Conservation (phyloP, 2,797 vertebrate species). For the Alcedo quadribrachys region DNA sequence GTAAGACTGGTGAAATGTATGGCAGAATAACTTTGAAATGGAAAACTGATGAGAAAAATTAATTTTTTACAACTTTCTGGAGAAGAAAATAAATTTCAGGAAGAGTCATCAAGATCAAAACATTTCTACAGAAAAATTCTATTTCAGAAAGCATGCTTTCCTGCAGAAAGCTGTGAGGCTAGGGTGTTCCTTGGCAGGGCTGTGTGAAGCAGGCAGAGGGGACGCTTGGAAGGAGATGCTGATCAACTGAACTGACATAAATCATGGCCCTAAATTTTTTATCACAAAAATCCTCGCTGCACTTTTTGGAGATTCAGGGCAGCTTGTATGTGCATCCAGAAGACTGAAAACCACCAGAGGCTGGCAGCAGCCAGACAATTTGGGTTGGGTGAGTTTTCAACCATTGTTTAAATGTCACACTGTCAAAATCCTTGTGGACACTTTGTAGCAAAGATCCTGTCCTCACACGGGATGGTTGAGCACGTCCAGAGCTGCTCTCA, state of each 20-base stretch:
- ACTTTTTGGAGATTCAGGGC: not conserved
- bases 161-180: not conserved
- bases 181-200: not conserved
- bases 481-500: not conserved
- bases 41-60: not conserved
- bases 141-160: not conserved
- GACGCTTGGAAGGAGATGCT: not conserved
- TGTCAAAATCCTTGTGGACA: not conserved
- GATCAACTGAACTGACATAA: not conserved
- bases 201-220: not conserved
- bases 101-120: not conserved
- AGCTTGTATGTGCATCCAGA: not conserved
- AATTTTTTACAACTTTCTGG: not conserved
- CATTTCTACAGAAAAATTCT: not conserved
- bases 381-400: not conserved
- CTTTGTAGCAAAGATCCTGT: not conserved
- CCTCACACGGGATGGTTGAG: not conserved
- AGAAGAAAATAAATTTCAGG: not conserved
- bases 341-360: not conserved
- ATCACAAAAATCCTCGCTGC: not conserved
- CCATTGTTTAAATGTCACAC: not conserved
- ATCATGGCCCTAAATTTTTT: not conserved
- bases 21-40: not conserved
- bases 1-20: not conserved
- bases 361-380: rapidly evolving